These are phyloP conservation scores for Griposia aprilina DNA, from an alignment of 2,888 invertebrate species.

Conservation along the genomic window DNA sequence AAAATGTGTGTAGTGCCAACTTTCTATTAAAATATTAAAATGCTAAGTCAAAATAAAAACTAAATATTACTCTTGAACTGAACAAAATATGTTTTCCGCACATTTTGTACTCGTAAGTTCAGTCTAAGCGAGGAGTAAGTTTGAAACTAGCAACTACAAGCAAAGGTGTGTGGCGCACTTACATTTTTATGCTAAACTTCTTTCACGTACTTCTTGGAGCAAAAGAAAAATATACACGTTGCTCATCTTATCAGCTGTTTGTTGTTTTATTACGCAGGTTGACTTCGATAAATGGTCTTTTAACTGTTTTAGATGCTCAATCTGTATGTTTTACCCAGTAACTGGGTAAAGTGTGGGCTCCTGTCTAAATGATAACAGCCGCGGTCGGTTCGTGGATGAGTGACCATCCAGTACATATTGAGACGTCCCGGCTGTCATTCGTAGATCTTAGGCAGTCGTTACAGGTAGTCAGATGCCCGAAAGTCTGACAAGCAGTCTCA, in stretches of 20 bases:
- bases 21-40: not conserved
- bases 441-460: not conserved
- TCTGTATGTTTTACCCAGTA: too few species aligned
- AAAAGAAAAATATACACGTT: slow-evolving; percentile 11
- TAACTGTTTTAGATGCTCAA: not conserved
- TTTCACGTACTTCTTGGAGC: slow-evolving; percentile 11
- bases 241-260: not conserved
- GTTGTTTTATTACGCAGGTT: not conserved
- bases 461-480: not conserved
- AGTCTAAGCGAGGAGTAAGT: slow-evolving; percentile 33
- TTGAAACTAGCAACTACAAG: slow-evolving; percentile 41
- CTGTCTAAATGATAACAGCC: too few species aligned
- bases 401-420: too few species aligned
- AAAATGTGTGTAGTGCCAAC: not conserved
- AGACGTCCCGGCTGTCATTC: not conserved
- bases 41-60: slow-evolving; percentile 3
- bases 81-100: slow-evolving; percentile 33
- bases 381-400: too few species aligned
- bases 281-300: not conserved
- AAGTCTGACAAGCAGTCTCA: not conserved
- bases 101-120: slow-evolving; percentile 50
- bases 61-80: slow-evolving; percentile 18
- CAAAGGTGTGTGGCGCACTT: slow-evolving; percentile 39
- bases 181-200: slow-evolving; percentile 49
- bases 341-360: too few species aligned